These are phyloP conservation scores for Drosophila neoperkinsi DNA, from an alignment of 2,888 invertebrate species.

Conservation along the genomic window DNA sequence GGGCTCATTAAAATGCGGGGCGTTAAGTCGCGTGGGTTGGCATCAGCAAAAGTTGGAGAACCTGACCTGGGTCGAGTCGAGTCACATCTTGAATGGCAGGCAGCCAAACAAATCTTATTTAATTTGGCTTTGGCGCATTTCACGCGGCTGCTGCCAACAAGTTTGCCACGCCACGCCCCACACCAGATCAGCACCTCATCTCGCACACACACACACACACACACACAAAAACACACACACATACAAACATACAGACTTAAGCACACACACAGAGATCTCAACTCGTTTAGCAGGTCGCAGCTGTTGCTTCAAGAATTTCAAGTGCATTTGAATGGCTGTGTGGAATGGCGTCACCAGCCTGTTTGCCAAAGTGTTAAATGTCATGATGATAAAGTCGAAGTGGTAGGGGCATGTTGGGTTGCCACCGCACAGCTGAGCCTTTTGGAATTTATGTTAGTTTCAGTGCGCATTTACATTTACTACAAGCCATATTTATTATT, in stretches of 20 bases:
- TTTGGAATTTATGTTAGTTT: conserved; percentile 70
- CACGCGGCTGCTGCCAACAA: conserved; percentile 67
- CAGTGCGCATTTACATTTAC: conserved; percentile 74
- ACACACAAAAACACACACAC: conserved; percentile 3
- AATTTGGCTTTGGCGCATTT: conserved; percentile 76
- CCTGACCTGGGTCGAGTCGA: conserved; percentile 58
- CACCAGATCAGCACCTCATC: background rate
- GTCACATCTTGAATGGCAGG: conserved; percentile 65
- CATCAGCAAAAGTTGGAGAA: conserved; percentile 66
- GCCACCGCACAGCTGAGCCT: conserved; percentile 61
- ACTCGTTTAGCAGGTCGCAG: conserved; percentile 68
- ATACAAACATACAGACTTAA: conserved; percentile 6
- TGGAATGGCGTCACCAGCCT: conserved; percentile 45
- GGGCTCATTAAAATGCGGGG: conserved; percentile 78
- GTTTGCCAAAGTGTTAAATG: conserved; percentile 81
- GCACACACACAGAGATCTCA: conserved; percentile 14
- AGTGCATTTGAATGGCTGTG: conserved; percentile 77
- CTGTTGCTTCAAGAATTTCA: conserved; percentile 79
- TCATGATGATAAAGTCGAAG: conserved; percentile 60
- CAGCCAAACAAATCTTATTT: conserved; percentile 81
- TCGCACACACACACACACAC: conserved; percentile 8
- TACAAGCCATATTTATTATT: conserved; percentile 76
- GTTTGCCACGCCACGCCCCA: conserved; percentile 19
- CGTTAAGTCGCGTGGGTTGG: conserved; percentile 63
- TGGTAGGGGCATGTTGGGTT: background rate